These are phyloP conservation scores for Phortica magna DNA, from an alignment of 2,888 invertebrate genomes.

Conservation along the genomic window DNA sequence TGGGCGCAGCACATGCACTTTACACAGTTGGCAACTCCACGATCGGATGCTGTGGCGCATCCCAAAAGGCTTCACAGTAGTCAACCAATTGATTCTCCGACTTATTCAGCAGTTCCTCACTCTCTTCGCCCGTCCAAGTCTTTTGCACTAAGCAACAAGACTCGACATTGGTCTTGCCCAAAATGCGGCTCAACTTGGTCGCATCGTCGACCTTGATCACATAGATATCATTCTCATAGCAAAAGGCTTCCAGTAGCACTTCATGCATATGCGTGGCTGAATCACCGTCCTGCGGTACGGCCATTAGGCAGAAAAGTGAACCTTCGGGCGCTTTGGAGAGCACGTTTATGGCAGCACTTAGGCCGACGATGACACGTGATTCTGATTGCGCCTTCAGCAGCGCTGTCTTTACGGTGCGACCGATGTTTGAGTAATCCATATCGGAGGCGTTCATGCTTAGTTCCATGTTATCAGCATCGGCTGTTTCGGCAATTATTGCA, in stretches of 20 bases:
- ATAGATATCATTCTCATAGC: conserved; percentile 88
- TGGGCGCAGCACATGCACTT: conserved; percentile 51
- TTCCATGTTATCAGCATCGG: conserved; percentile 47
- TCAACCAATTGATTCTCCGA: conserved; percentile 83
- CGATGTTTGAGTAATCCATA: conserved; percentile 73
- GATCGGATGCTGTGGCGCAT: conserved; percentile 82
- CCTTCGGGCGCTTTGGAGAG: conserved; percentile 79
- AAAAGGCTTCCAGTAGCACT: conserved; percentile 87
- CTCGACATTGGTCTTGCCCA: conserved; percentile 80
- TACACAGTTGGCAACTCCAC: conserved; percentile 84
- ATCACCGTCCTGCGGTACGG: conserved; percentile 84
- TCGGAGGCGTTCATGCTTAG: conserved; percentile 20
- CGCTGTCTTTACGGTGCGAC: conserved; percentile 74
- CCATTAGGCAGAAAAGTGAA: conserved; percentile 84
- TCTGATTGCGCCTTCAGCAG: conserved; percentile 75
- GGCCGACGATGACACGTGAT: conserved; percentile 76
- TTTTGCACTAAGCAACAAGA: conserved; percentile 78
- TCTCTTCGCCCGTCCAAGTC: conserved; percentile 73
- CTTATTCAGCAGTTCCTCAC: conserved; percentile 80
- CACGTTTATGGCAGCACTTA: conserved; percentile 75
- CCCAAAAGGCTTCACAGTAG: conserved; percentile 84
- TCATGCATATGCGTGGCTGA: conserved; percentile 89
- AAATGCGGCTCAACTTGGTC: conserved; percentile 78
- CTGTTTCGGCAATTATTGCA: conserved; percentile 23
- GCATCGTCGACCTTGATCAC: conserved; percentile 84